Evolutionary conservation across 2,797 vertebrate genomes (phyloP).

Genomic region (Gymnothorax javanicus): DNA sequence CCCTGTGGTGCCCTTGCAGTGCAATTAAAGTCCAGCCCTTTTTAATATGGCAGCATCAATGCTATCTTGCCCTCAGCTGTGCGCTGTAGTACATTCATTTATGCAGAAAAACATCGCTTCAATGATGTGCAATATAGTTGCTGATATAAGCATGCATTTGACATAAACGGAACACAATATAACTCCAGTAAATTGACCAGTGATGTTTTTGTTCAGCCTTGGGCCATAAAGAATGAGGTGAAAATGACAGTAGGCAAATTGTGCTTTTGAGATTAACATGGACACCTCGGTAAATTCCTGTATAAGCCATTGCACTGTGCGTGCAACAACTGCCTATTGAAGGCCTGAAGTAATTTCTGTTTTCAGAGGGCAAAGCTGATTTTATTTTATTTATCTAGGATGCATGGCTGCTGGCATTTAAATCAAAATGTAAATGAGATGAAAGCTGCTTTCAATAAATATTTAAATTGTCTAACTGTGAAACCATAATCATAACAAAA

Average conservation of each 20-base stretch:
- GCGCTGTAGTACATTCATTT: constrained; percentile 1
- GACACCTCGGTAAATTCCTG: constrained; percentile 59
- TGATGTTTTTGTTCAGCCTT: constrained; percentile 46
- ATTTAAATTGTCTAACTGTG: constrained; percentile 68
- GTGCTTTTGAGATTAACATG: constrained; percentile 43
- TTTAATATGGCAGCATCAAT: not conserved
- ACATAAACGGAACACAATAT: constrained; percentile 38
- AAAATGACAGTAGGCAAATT: constrained; percentile 51
- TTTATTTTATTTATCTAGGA: constrained; percentile 51
- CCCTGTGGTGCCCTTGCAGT: not conserved
- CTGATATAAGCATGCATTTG: constrained; percentile 33
- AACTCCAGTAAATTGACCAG: constrained; percentile 13
- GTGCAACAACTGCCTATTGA: constrained; percentile 48
- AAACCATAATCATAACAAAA: constrained; percentile 68
- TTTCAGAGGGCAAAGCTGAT: constrained; percentile 63
- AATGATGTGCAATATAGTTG: constrained; percentile 23
- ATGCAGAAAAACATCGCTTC: constrained; percentile 35
- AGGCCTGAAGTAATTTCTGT: constrained; percentile 66
- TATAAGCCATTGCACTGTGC: constrained; percentile 54
- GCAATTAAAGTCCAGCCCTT: not conserved
- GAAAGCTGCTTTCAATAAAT: constrained; percentile 61
- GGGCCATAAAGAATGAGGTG: constrained; percentile 46
- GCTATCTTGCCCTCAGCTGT: constrained; percentile 2
- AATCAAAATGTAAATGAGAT: constrained; percentile 75
- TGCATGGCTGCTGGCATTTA: constrained; percentile 61